Conservation (phyloP, 2,797 vertebrate genomes). For the Gallinago nigripennis region DNA sequence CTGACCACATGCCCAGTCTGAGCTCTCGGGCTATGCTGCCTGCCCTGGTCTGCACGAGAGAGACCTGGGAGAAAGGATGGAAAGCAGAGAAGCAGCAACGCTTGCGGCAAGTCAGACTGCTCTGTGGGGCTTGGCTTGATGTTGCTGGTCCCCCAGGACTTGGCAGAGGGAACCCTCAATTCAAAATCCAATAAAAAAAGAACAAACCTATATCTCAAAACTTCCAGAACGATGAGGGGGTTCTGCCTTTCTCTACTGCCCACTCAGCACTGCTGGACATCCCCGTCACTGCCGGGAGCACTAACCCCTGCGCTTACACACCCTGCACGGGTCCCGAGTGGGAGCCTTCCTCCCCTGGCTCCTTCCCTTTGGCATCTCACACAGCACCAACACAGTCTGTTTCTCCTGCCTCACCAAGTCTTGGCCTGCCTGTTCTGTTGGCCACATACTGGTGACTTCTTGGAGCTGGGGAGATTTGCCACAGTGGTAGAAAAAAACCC, state of each 20-base stretch:
- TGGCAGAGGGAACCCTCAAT: not conserved
- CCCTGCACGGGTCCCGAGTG: not conserved
- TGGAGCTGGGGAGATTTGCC: not conserved
- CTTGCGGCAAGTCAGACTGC: not conserved
- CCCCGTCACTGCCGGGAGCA: fast-evolving
- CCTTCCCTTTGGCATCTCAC: not conserved
- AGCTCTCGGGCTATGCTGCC: not conserved
- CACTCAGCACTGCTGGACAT: not conserved
- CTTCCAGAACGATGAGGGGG: not conserved
- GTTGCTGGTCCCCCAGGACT: not conserved
- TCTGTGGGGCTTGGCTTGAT: not conserved
- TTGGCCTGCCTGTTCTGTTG: not conserved
- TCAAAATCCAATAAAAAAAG: not conserved
- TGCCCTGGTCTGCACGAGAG: not conserved
- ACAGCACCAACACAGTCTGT: fast-evolving
- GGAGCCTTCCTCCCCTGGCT: not conserved
- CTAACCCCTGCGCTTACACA: not conserved
- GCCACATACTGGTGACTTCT: not conserved
- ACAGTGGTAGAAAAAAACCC: not conserved
- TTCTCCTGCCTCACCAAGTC: not conserved
- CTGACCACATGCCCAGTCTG: not conserved
- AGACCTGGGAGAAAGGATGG: not conserved
- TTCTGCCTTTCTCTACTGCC: not conserved
- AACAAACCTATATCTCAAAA: not conserved
- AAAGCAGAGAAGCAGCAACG: not conserved